Base-by-base conservation (phyloP, 2,888 invertebrate species). In the Drosophila nr. perissopoda region DNA sequence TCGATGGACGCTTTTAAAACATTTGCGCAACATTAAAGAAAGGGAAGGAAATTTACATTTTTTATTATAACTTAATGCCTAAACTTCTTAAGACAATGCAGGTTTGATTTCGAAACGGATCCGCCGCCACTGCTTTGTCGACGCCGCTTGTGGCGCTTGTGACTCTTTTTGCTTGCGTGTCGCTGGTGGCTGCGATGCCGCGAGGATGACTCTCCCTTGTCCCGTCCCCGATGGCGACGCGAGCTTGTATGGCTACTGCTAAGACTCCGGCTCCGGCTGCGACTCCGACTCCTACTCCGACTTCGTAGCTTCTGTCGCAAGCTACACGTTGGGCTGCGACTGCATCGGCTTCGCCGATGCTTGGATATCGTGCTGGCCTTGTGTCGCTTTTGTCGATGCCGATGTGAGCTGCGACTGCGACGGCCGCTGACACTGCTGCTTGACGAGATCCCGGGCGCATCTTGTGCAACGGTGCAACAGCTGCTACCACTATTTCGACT, bases 141-240 rank as follows among this genome's bases (percentile, higher is more conserved):
- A 2, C 86, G 81, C 25, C 82, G 74, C 36, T 89, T 85, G 65
- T 85, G 88, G 0, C 83, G 85, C 56, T 89, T 86, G 71, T 87
- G 88, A 54, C 70, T 77, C 68, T 75, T 79, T 68, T 85, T 85
- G 65, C 69, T 68, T 38, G 67, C 40, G 31, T 77, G 75, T 2
- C 74, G 74, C 27, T 73, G 65, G 34, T 76, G 68, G 11, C 49
- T 48, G 7, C 62, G 46, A 0, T 64, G 59, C 5, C 63, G 65
- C 31, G 69, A 64, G 1, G 62, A n/a, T 4, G 58, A 11, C 25
- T 71, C 70, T 25, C 65, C 68, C 18, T 73, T 61, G 16, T 74
- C 69, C 1, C 70, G 71, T 40, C 48, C 53, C 13, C 71, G 81
- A 53, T 71, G 67, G 13, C 73, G 79, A 8, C 66, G 73, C 0